A percentile compares a stretch with the other conserved stretches of the same genome.
Evolutionary conservation across 2,888 invertebrate genomes (phyloP).

Genomic region (Ernsta delagoae): DNA sequence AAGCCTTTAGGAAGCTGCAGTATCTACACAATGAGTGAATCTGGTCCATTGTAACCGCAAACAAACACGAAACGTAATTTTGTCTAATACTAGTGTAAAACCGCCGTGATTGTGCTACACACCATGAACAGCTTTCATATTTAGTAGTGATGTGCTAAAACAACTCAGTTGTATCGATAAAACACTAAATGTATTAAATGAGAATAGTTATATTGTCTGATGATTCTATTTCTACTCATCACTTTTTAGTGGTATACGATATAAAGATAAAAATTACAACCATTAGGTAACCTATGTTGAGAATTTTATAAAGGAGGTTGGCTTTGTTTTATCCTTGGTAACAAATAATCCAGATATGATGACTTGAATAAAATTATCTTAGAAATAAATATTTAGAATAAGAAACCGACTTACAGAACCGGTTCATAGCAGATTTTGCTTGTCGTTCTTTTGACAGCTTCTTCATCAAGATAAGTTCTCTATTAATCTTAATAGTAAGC

Average conservation of each 20-base stretch:
- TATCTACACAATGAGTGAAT: constrained; percentile 34
- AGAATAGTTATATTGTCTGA: no score
- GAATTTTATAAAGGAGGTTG: no score
- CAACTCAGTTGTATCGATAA: background rate
- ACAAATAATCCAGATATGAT: no score
- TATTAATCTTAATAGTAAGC: background rate
- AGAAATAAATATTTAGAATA: no score
- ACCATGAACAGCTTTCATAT: constrained; percentile 34
- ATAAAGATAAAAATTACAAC: no score
- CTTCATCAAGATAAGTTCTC: background rate
- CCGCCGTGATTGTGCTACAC: constrained; percentile 70
- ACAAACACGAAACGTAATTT: constrained; percentile 68
- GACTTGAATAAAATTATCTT: no score
- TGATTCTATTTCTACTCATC: no score
- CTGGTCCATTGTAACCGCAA: constrained; percentile 60
- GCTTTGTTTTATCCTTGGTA: no score
- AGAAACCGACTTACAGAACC: background rate
- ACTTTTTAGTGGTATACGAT: no score
- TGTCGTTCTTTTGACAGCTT: background rate
- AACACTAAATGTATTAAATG: background rate
- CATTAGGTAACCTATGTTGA: no score
- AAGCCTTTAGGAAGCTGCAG: constrained; percentile 44
- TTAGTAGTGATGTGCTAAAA: constrained; percentile 20
- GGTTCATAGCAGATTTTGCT: background rate
- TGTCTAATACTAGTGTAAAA: constrained; percentile 64